These are phyloP conservation scores for Enteromius anoplus DNA, from an alignment of 2,797 vertebrate genomes.

Conservation along the genomic window DNA sequence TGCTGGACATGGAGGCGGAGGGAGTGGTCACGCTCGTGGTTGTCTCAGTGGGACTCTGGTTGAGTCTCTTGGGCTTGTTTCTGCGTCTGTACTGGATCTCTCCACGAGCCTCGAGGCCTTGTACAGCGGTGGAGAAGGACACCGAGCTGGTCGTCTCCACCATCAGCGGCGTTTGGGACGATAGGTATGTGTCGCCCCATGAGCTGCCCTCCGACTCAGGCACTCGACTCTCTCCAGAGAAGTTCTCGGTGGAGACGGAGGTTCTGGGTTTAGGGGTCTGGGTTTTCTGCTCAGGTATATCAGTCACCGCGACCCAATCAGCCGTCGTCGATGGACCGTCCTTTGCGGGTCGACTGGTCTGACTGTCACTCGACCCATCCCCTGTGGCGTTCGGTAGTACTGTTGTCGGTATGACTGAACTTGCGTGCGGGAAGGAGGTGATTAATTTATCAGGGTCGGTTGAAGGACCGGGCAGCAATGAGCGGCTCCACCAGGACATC, in stretches of 20 bases:
- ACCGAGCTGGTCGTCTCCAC: not conserved
- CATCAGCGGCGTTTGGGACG: not conserved
- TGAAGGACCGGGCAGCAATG: slow-evolving; percentile 41
- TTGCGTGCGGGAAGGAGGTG: not conserved
- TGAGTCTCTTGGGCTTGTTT: slow-evolving; percentile 32
- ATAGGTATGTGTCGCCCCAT: slow-evolving; percentile 46
- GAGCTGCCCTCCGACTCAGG: slow-evolving; percentile 52
- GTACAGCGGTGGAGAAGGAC: not conserved
- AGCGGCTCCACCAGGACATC: slow-evolving; percentile 43
- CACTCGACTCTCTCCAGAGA: slow-evolving; percentile 31
- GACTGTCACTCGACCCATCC: not conserved
- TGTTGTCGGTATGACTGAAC: not conserved
- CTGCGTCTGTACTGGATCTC: slow-evolving; percentile 72
- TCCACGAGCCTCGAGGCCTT: slow-evolving; percentile 73
- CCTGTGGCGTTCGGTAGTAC: not conserved
- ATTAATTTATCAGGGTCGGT: slow-evolving; percentile 13
- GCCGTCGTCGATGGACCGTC: not conserved
- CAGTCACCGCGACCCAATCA: slow-evolving; percentile 51
- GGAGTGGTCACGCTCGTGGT: not conserved
- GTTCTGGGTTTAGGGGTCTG: not conserved
- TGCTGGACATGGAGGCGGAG: not conserved
- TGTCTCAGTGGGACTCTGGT: slow-evolving; percentile 35
- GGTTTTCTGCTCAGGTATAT: slow-evolving; percentile 10
- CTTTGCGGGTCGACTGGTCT: not conserved
- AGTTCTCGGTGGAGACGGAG: slow-evolving; percentile 10